Base-by-base conservation (phyloP, 2,113 vertebrate genomes). In the Pionites leucogaster region DNA sequence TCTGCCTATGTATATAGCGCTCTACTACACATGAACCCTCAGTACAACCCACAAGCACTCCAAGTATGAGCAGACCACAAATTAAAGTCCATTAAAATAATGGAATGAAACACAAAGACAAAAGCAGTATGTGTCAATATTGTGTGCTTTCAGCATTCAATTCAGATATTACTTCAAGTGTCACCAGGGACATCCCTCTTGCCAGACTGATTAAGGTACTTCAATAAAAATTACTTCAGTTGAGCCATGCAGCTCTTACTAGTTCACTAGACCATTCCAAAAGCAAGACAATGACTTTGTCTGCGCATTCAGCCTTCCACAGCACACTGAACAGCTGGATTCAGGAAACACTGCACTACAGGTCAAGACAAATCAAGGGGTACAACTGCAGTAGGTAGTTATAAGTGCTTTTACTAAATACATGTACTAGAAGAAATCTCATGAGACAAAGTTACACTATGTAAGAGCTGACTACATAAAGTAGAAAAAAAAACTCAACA, bases 301-400 rank as follows among this genome's bases (percentile, higher is more conserved):
- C 65, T 4, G 5, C 4, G 27, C 39, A 75, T 46, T 52, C 78
- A 69, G 59, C 60, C 77, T 64, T 60, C 77, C 81, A 35, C 27
- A 63, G 42, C 60, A 63, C 59, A 42, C 28, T 10, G 27, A 90
- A 55, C 77, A 94, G 78, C 63, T 82, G 69, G 41, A 76, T 44
- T 35, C 47, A 42, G 85, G 41, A 93, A 85, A 69, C 0, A 0
- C 57, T 29, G 17, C 6, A 12, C 29, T 41, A 31, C 17, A 70
- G 59, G 41, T 87, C 78, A 82, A 82, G 77, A 60, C 64, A 44
- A 85, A 79, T 29, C 37, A 76, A 90, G 12, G 23, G 47, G 17
- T 52, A 85, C 27, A 52, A 35, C 0, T 23, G 24, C 44, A 75
- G 12, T 0, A 69, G 27, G 17, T 35, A n/a, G n/a, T n/a, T n/a